Base-by-base conservation (phyloP, 2,113 vertebrate genomes). In the Chamaetylas fuelleborni region DNA sequence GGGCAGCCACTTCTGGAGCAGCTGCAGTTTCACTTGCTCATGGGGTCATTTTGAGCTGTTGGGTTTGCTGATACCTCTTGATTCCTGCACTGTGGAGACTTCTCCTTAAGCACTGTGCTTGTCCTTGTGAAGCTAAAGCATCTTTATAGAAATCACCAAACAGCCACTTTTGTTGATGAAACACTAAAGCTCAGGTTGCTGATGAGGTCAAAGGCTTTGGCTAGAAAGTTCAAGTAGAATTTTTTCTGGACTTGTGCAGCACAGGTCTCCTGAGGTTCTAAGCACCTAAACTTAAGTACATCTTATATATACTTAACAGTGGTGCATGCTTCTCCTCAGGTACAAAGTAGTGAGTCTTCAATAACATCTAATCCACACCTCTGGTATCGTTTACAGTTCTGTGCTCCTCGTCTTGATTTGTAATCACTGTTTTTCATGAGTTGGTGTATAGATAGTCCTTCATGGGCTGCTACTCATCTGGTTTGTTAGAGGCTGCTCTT, bases 51-150 rank as follows among this genome's bases (percentile, higher is more conserved):
- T 45, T 64, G 57, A 67, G 25, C 45, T n/a, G 1, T 7, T n/a
- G n/a, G 20, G 2, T 56, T 81, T 86, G 56, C 54, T 77, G 72
- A 5, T n/a, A 26, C 14, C 38, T 78, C 38, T 53, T n/a, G 47
- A 18, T 86, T 26, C 20, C 23, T 70, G 42, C 5, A 1, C 76
- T 54, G 0, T 2, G 9, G 13, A 19, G 48, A 9, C 29, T 42
- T 71, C 8, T 73, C 47, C 2, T 0, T 45, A 23, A 51, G 38
- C 7, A 1, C 17, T n/a, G 2, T 74, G 11, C 20, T 83, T 45
- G 10, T 45, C 12, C 29, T 42, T n/a, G 14, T 33, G 48, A 51
- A 42, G 65, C 47, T 45, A 10, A 70, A 34, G 28, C 2, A 2
- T 23, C 47, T 85, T n/a, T 26, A 3, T 7, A 31, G 38, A 90